Evolutionary conservation across 1,140 invertebrate species (phyloP), one percentile per base, ranked within the genome.

Genomic region (Hyles euphorbiae): DNA sequence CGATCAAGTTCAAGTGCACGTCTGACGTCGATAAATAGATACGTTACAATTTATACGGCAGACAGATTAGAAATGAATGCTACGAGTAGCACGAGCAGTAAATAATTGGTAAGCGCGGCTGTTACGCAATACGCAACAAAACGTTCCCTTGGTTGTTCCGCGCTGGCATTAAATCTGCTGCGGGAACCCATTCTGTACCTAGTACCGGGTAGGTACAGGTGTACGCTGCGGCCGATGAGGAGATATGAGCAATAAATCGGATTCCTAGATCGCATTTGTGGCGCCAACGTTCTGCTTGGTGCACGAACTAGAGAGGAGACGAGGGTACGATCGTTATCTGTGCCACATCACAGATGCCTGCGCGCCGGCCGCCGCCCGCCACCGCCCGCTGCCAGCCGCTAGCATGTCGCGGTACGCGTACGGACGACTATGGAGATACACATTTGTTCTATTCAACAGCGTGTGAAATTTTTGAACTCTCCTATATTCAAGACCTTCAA

Each of bases 1-100:
- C 60, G 60, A 66, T 72, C 80, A 85, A 87, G 81, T 87, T 85
- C 83, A 87, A 87, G 81, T 76, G 67, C 77, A 77, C 58, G 64
- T 56, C 67, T 53, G 76, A 77, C 58, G 64, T 56, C 67, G 54
- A 78, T 76, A 71, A 67, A 71, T 72, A 69, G 69, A 68, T 67
- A 71, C 45, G 61, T 69, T 65, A 71, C 65, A 68, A 74, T 74
- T 68, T 67, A 77, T 69, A 56, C 67, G 63, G 58, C 56, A 61
- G 68, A 68, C 58, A 63, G 72, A 61, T 72, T 70, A 70, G 70
- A 67, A 72, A 73, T 70, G 64, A 73, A 74, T 68, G 64, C 58
- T 69, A 51, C 22, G 22, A 22, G 50, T 52, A 11, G 61, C 54
- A 58, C 53, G 53, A 63, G 67, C 68, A 60, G 64, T 74, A 71